These are phyloP conservation scores for Labeo calbasu DNA, from an alignment of 2,797 vertebrate genomes.

Conservation along the genomic window DNA sequence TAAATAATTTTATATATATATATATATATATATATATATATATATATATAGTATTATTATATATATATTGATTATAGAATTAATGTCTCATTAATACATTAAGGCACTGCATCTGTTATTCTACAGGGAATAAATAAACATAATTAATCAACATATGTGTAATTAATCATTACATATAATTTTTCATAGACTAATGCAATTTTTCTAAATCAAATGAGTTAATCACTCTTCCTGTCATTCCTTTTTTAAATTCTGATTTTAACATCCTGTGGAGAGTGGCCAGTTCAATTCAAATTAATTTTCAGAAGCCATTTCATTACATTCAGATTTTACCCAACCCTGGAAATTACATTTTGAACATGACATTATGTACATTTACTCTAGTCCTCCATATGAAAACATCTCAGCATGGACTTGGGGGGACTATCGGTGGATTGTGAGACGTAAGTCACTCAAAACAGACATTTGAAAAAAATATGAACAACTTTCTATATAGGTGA, in stretches of 20 bases:
- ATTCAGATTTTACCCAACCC: not conserved
- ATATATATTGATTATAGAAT: too few relatives aligned
- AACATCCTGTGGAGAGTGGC: not conserved
- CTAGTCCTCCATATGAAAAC: constrained; percentile 73
- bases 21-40: too few relatives aligned
- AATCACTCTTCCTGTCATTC: not conserved
- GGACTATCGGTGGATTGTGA: constrained; percentile 79
- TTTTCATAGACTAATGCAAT: not conserved
- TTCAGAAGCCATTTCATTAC: not conserved
- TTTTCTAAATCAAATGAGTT: too few relatives aligned
- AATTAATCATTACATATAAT: not conserved
- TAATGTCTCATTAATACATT: too few relatives aligned
- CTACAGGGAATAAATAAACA: too few relatives aligned
- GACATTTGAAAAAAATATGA: not conserved
- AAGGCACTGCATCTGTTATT: too few relatives aligned
- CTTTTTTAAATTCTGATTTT: not conserved
- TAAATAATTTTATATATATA: too few relatives aligned
- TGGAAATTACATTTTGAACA: not conserved
- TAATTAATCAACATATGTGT: too few relatives aligned
- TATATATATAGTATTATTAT: too few relatives aligned
- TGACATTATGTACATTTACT: constrained; percentile 42
- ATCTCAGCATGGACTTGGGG: constrained; percentile 78
- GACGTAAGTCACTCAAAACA: constrained; percentile 63
- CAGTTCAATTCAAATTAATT: not conserved
- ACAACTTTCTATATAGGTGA: not conserved